Percentiles rank a stretch among this genome's conserved stretches.
These are phyloP conservation scores for Corvus cornix DNA, from an alignment of 2,113 vertebrate species.

Conservation along the genomic window DNA sequence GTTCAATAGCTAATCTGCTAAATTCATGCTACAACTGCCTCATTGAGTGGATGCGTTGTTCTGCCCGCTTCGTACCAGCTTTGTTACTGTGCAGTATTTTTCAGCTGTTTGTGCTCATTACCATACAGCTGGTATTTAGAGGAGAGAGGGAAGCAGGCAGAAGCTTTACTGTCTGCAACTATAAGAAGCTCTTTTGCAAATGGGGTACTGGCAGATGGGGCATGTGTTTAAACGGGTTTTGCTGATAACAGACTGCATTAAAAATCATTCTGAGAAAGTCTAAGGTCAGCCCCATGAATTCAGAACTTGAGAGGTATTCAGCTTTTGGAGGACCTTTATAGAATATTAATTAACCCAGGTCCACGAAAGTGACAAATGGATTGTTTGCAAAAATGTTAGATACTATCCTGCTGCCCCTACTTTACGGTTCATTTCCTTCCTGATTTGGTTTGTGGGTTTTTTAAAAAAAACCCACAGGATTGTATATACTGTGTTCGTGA, in stretches of 20 bases:
- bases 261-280: constrained; percentile 83
- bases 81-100: constrained; percentile 87
- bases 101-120: constrained; percentile 91
- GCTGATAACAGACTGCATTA: constrained; percentile 84
- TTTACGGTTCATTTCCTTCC: constrained; percentile 15
- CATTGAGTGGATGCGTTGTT: constrained; percentile 86
- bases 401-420: neutral
- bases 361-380: constrained; percentile 57
- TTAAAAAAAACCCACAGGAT: neutral
- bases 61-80: constrained; percentile 81
- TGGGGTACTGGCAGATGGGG: constrained; percentile 89
- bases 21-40: constrained; percentile 86
- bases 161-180: constrained; percentile 80
- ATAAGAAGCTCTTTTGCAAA: constrained; percentile 82
- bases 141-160: constrained; percentile 82
- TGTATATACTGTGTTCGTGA: neutral
- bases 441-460: neutral
- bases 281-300: constrained; percentile 82
- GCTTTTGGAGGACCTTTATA: constrained; percentile 74
- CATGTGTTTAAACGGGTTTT: constrained; percentile 86
- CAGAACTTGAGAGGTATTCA: constrained; percentile 77
- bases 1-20: constrained; percentile 90
- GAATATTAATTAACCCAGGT: constrained; percentile 75
- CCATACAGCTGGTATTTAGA: constrained; percentile 98
- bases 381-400: constrained; percentile 44